Evolutionary conservation across 2,888 invertebrate genomes (phyloP).

Genomic region (Calliphora vomitoria): DNA sequence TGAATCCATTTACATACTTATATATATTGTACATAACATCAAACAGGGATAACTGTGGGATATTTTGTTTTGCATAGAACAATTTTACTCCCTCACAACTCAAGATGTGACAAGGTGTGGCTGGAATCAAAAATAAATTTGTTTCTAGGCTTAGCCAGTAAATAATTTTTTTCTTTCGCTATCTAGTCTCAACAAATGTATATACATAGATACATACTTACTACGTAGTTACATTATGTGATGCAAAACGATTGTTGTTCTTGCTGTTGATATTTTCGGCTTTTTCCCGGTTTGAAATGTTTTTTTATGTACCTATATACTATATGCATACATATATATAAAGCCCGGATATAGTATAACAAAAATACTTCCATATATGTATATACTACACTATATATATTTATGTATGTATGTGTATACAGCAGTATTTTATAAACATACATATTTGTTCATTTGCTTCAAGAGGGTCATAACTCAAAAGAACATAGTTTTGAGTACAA

Average conservation of each 20-base stretch:
- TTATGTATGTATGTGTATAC: background rate
- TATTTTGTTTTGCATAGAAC: background rate
- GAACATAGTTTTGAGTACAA: too few relatives aligned
- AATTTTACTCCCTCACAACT: background rate
- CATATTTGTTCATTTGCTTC: too few relatives aligned
- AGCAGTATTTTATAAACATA: background rate
- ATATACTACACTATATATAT: background rate
- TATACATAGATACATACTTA: background rate
- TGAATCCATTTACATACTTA: background rate
- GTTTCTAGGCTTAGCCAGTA: background rate
- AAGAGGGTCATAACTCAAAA: too few relatives aligned
- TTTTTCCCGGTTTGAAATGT: slow-evolving; percentile 40
- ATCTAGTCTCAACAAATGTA: background rate
- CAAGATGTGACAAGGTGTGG: slow-evolving; percentile 55
- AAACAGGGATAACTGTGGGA: background rate
- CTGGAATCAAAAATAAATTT: slow-evolving; percentile 34
- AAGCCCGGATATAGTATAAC: slow-evolving; percentile 47
- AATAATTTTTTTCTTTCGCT: background rate
- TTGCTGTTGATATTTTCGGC: slow-evolving; percentile 39
- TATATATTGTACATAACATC: background rate
- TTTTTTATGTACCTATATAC: background rate
- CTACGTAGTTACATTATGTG: background rate
- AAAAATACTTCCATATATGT: background rate
- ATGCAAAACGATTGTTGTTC: background rate
- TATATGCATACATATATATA: background rate